phyloP scores from a whole-genome alignment of 2,113 vertebrate genomes.

The Hippocampus mohnikei region DNA sequence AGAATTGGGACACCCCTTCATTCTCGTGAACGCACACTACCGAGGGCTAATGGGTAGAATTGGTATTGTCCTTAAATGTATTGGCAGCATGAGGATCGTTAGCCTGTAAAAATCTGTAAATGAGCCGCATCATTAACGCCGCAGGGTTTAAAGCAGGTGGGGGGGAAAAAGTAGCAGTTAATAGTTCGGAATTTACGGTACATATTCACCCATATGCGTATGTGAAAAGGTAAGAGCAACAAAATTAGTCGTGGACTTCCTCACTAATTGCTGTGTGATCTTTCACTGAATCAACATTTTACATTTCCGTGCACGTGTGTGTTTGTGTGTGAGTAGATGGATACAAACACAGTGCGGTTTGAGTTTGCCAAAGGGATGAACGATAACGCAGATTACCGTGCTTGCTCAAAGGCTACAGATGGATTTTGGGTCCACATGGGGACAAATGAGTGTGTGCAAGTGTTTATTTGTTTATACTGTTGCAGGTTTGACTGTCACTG shows the following conservation, averaged over 20 bases:
- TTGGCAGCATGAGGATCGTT: too few relatives aligned
- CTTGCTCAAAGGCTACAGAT: conserved; percentile 47
- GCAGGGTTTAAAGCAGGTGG: too few relatives aligned
- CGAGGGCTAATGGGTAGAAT: too few relatives aligned
- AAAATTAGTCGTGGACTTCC: conserved; percentile 38
- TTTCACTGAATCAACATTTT: conserved; percentile 53
- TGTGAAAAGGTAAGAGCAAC: conserved; percentile 23
- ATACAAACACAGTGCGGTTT: conserved; percentile 27
- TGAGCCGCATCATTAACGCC: too few relatives aligned
- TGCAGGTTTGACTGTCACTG: conserved; percentile 33
- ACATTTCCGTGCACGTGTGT: conserved; percentile 13
- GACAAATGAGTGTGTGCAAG: conserved; percentile 17
- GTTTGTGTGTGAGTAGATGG: conserved; percentile 4
- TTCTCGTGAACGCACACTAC: too few relatives aligned
- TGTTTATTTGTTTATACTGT: conserved; percentile 16
- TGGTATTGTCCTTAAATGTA: too few relatives aligned
- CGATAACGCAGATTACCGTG: conserved; percentile 32
- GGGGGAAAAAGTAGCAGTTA: too few relatives aligned
- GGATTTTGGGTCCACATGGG: conserved; percentile 31
- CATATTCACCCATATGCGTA: background rate
- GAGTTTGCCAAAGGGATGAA: conserved; percentile 52
- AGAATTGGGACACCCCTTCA: too few relatives aligned
- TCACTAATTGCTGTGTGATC: conserved; percentile 49
- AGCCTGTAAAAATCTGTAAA: too few relatives aligned
- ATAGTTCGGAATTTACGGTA: too few relatives aligned